Percentiles rank a stretch among this genome's conserved stretches.
phyloP scores from a whole-genome alignment of 2,797 vertebrate genomes.

The Eleutherodactylus coqui region DNA sequence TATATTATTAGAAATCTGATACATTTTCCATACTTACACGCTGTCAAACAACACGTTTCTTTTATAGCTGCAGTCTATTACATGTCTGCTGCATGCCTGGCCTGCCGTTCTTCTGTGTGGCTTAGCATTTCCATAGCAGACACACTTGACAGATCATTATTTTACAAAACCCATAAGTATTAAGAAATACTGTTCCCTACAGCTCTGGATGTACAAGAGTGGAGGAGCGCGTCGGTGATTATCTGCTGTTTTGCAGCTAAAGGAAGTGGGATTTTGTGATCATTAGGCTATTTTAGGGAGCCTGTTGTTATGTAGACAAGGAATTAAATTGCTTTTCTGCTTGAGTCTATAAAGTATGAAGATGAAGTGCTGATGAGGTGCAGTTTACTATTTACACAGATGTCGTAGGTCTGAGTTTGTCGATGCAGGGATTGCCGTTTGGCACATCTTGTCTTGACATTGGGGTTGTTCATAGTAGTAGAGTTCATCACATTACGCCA shows the following conservation, averaged over 20 bases:
- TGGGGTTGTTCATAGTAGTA: background rate
- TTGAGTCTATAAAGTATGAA: background rate
- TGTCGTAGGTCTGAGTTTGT: background rate
- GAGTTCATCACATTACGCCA: background rate
- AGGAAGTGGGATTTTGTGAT: slow-evolving; percentile 21
- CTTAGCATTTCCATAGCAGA: slow-evolving; percentile 43
- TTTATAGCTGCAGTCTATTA: slow-evolving; percentile 45
- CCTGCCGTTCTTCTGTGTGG: slow-evolving; percentile 38
- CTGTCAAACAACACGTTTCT: slow-evolving; percentile 49
- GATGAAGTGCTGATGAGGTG: background rate
- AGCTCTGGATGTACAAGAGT: slow-evolving; percentile 14
- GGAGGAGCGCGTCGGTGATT: background rate
- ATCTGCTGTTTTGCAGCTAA: slow-evolving; percentile 12
- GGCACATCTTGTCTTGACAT: background rate
- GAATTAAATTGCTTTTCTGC: background rate
- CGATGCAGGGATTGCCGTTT: background rate
- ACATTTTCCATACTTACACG: slow-evolving; percentile 57
- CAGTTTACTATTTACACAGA: background rate
- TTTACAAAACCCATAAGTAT: slow-evolving; percentile 48
- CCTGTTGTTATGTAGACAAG: slow-evolving; percentile 2
- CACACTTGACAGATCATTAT: slow-evolving; percentile 58
- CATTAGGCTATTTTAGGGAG: slow-evolving; percentile 15
- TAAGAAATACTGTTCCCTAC: slow-evolving; percentile 39
- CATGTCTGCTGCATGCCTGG: slow-evolving; percentile 38
- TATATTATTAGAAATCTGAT: slow-evolving; percentile 57